phyloP scores from a whole-genome alignment of 2,888 invertebrate genomes.

The Smittia aterrima region DNA sequence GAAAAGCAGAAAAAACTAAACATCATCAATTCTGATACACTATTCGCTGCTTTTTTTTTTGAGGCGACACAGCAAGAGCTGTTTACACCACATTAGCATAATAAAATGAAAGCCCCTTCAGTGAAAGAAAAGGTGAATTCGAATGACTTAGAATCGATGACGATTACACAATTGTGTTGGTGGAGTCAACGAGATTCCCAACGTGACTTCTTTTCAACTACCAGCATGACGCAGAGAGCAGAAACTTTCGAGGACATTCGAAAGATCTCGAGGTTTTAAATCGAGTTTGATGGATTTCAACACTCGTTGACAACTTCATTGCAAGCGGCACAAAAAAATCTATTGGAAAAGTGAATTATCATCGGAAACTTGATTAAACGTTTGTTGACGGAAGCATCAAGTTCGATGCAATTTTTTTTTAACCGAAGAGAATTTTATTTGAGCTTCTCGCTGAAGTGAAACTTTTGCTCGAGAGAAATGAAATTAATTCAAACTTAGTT shows the following conservation, averaged over 20 bases:
- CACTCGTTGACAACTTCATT: too few species aligned
- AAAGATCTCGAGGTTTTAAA: neutral
- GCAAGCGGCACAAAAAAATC: neutral
- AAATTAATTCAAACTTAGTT: too few species aligned
- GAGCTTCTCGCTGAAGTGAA: too few species aligned
- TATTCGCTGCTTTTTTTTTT: neutral
- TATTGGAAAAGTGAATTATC: neutral
- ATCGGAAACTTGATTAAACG: neutral
- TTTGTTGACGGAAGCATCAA: neutral
- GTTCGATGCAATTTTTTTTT: neutral
- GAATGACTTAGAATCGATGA: neutral
- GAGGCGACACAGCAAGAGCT: neutral
- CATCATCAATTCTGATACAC: constrained; percentile 2
- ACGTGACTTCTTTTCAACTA: neutral
- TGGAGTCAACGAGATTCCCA: neutral
- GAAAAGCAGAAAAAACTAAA: neutral
- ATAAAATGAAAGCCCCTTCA: neutral
- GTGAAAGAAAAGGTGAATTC: neutral
- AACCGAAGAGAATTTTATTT: neutral
- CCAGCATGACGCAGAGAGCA: neutral
- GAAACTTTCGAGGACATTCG: neutral
- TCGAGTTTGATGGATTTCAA: too few species aligned
- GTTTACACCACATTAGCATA: constrained; percentile 11
- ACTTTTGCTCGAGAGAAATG: too few species aligned
- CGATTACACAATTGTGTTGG: neutral